Evolutionary conservation across 2,888 invertebrate species (phyloP).

Genomic region (Resseliella maxima): DNA sequence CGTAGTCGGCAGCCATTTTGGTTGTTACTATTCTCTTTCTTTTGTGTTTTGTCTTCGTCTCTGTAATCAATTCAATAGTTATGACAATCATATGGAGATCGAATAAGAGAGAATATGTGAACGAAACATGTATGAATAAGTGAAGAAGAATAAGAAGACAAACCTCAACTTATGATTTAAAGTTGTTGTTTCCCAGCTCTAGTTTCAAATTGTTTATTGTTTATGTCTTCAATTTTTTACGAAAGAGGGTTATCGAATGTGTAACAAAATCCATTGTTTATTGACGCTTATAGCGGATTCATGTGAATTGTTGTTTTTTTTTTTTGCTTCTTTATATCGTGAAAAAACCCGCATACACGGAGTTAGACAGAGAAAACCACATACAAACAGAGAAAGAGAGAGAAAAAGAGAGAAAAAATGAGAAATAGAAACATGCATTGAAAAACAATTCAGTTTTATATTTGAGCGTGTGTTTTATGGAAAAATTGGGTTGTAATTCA

Average conservation of each 20-base stretch:
- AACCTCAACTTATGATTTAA: not conserved
- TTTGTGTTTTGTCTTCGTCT: not conserved
- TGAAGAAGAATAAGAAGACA: too few species aligned
- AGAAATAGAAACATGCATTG: too few species aligned
- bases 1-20: conserved; percentile 49
- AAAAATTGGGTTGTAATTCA: not conserved
- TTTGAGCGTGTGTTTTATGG: not conserved
- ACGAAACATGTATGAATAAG: too few species aligned
- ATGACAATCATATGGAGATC: conserved; percentile 24
- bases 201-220: not conserved
- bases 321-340: not conserved
- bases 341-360: not conserved
- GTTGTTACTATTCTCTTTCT: too few species aligned
- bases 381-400: too few species aligned
- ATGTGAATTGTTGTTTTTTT: not conserved
- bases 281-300: conserved; percentile 38
- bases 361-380: too few species aligned
- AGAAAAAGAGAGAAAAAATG: too few species aligned
- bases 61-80: not conserved
- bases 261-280: conserved; percentile 39
- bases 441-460: conserved; percentile 19
- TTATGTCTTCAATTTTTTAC: not conserved
- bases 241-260: conserved; percentile 47
- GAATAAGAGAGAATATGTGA: not conserved
- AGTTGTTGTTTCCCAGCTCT: conserved; percentile 28